Evolutionary conservation across 2,797 vertebrate species (phyloP).

Genomic region (Bryconaethiops microstoma): DNA sequence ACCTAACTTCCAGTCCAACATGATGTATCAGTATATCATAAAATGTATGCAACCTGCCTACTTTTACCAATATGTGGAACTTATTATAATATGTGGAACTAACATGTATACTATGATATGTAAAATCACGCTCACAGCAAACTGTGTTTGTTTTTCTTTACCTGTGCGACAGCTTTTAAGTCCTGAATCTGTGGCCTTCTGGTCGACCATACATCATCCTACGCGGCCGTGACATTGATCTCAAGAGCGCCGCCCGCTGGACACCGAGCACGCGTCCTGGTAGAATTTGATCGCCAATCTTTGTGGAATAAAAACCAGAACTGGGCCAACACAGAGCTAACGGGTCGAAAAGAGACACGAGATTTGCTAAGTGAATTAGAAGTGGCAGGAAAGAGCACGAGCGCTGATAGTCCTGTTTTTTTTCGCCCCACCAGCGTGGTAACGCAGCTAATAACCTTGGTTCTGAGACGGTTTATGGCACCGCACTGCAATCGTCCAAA

Average conservation of each 20-base stretch:
- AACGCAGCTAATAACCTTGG: slow-evolving; percentile 85
- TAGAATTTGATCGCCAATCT: not conserved
- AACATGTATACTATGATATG: not conserved
- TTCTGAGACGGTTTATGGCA: slow-evolving; percentile 87
- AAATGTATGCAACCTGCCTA: not conserved
- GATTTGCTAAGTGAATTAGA: slow-evolving; percentile 61
- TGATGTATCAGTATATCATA: not conserved
- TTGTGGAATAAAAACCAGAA: not conserved
- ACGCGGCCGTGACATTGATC: slow-evolving; percentile 96
- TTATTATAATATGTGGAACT: too few species aligned
- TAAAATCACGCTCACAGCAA: not conserved
- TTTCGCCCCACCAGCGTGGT: slow-evolving; percentile 73
- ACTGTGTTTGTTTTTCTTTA: not conserved
- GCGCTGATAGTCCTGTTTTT: slow-evolving; percentile 57
- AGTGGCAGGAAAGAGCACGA: slow-evolving; percentile 47
- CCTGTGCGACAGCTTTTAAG: not conserved
- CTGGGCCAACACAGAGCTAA: not conserved
- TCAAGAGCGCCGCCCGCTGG: slow-evolving; percentile 93
- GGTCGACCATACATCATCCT: not conserved
- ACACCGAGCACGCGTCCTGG: not conserved
- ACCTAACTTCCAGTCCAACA: not conserved
- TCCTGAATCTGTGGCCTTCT: too few species aligned
- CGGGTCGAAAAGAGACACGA: slow-evolving; percentile 39
- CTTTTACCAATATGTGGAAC: not conserved
- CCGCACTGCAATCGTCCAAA: slow-evolving; percentile 82